Conservation (phyloP, 1,140 invertebrate genomes). For the Aphelinus atriplicis region DNA sequence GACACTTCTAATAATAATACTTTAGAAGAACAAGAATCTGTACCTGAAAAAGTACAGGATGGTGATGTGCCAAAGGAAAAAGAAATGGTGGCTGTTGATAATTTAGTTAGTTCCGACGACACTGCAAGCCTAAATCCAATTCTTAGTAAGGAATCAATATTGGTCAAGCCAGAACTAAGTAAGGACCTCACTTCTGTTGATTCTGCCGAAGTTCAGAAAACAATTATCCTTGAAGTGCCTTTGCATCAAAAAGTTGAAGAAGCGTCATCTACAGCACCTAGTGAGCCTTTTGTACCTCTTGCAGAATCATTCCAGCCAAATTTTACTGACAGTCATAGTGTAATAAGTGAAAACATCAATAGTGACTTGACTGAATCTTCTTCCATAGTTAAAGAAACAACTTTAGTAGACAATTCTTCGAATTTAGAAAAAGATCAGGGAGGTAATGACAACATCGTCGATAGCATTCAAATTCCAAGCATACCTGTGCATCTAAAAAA, state of each 20-base stretch:
- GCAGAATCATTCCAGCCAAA: slow-evolving; percentile 3
- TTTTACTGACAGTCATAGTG: neutral
- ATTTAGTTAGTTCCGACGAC: slow-evolving; percentile 10
- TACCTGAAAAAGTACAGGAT: slow-evolving; percentile 2
- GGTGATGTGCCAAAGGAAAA: slow-evolving; percentile 32
- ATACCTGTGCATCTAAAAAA: slow-evolving; percentile 24
- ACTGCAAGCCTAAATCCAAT: neutral
- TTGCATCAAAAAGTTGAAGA: slow-evolving; percentile 18
- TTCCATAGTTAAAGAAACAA: slow-evolving; percentile 5
- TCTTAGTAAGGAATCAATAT: neutral
- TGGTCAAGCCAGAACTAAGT: slow-evolving; percentile 14
- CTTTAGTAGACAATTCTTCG: slow-evolving; percentile 4
- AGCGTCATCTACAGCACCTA: neutral
- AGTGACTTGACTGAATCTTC: neutral
- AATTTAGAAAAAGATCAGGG: slow-evolving; percentile 4
- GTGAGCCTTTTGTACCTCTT: slow-evolving; percentile 5
- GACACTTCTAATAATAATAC: neutral
- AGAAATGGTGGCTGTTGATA: slow-evolving; percentile 14
- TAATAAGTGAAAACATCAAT: neutral
- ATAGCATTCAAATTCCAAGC: slow-evolving; percentile 29
- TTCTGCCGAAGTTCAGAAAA: slow-evolving; percentile 6
- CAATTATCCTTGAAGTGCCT: slow-evolving; percentile 28
- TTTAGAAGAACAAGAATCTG: neutral
- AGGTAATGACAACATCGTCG: slow-evolving; percentile 28
- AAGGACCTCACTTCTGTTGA: slow-evolving; percentile 13